A percentile compares a stretch with the other conserved stretches of the same genome.
Evolutionary conservation across 92 coral and sea anemone genomes (phyloP).

Genomic region (Pocillopora meandrina): DNA sequence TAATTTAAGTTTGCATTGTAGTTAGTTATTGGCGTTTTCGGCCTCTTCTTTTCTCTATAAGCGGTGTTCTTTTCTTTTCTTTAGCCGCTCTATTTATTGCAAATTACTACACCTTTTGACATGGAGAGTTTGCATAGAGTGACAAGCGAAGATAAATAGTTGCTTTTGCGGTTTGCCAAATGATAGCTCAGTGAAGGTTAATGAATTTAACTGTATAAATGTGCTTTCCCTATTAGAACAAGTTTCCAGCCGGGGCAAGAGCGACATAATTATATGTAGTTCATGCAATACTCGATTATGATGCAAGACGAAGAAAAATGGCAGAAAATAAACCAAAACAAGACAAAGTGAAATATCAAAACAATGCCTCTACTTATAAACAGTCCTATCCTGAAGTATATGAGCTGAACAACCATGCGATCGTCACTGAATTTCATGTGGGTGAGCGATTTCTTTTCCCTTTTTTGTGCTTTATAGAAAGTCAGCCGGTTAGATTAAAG

Average conservation of each 20-base stretch:
- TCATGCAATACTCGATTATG: background rate
- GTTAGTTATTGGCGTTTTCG: background rate
- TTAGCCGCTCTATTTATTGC: constrained; percentile 26
- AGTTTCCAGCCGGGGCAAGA: background rate
- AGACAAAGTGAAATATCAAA: no score
- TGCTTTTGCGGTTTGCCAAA: constrained; percentile 34
- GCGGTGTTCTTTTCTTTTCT: constrained; percentile 26
- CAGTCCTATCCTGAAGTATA: no score
- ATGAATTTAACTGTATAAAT: constrained; percentile 18
- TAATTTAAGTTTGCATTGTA: constrained; percentile 13
- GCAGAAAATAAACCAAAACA: no score
- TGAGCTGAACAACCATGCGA: no score
- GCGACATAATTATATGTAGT: background rate
- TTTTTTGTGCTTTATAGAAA: no score
- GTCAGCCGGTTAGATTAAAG: no score
- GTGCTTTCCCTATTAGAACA: constrained; percentile 25
- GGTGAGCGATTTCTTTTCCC: no score
- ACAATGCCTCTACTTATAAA: no score
- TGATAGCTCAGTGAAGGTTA: background rate
- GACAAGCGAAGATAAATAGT: constrained; percentile 16
- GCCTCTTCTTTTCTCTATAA: background rate
- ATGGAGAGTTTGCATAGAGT: background rate
- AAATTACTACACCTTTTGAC: background rate
- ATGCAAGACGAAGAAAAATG: no score
- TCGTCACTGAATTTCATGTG: no score